phyloP scores from a whole-genome alignment of 2,797 vertebrate genomes.

The Mastacembelus armatus region DNA sequence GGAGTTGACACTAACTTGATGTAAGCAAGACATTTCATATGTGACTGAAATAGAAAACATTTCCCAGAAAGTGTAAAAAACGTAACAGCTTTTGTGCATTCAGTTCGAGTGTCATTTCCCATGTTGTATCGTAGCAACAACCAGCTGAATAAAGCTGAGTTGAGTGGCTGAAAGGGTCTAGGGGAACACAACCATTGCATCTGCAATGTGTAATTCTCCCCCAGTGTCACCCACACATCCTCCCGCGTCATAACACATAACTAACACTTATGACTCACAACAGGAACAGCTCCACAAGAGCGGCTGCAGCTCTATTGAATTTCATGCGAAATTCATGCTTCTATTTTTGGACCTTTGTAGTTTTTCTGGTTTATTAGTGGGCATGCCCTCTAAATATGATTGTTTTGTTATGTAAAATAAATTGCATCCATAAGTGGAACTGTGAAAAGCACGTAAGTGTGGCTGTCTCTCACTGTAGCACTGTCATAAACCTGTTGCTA shows the following conservation, averaged over 20 bases:
- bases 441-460: conserved; percentile 24
- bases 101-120: conserved; percentile 52
- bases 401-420: conserved; percentile 74
- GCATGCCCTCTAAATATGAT: conserved; percentile 52
- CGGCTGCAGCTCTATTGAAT: conserved; percentile 47
- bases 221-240: conserved; percentile 62
- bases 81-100: conserved; percentile 35
- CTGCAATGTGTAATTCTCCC: conserved; percentile 33
- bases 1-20: neutral
- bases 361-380: conserved; percentile 55
- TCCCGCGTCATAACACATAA: conserved; percentile 66
- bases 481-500: conserved; percentile 19
- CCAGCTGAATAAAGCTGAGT: conserved; percentile 49
- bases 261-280: conserved; percentile 75
- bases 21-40: conserved; percentile 14
- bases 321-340: conserved; percentile 37
- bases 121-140: conserved; percentile 74
- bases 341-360: conserved; percentile 65
- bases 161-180: conserved; percentile 67
- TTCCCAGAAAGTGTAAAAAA: conserved; percentile 27
- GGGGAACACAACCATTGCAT: conserved; percentile 61
- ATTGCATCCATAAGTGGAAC: conserved; percentile 53
- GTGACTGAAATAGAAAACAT: conserved; percentile 27
- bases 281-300: conserved; percentile 45
- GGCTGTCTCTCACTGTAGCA: conserved; percentile 16